Conservation (phyloP, 2,113 vertebrate species). For the Chauna torquata region DNA sequence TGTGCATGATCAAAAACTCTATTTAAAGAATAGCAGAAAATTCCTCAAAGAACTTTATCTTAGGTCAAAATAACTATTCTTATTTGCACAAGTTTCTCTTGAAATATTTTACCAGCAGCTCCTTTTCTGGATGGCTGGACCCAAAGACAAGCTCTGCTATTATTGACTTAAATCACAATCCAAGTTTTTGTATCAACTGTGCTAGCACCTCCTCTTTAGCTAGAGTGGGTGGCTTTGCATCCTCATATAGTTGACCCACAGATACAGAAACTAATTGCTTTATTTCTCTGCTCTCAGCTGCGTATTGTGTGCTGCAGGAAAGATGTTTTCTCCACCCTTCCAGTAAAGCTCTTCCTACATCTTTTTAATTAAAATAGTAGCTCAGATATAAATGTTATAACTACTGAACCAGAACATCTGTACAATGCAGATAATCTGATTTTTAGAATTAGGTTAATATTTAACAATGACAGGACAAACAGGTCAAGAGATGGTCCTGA, state of each 20-base stretch:
- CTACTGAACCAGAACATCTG: neutral
- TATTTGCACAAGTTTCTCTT: neutral
- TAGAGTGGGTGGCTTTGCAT: neutral
- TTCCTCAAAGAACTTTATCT: neutral
- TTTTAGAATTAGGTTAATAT: neutral
- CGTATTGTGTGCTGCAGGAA: neutral
- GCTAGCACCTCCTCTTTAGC: neutral
- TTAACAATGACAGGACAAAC: neutral
- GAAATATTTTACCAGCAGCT: neutral
- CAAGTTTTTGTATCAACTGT: neutral
- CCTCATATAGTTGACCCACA: neutral
- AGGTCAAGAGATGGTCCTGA: neutral
- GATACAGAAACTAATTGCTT: neutral
- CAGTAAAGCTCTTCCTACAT: neutral
- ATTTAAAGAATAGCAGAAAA: neutral
- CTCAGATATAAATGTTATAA: neutral
- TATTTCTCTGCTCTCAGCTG: neutral
- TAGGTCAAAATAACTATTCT: neutral
- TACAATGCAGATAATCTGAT: neutral
- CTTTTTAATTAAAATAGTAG: neutral
- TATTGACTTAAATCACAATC: rapidly evolving
- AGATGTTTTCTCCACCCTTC: neutral
- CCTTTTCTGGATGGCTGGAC: rapidly evolving
- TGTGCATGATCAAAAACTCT: neutral
- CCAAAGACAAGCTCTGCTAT: neutral